Percentiles rank a stretch among this genome's conserved stretches.
phyloP scores from a whole-genome alignment of 2,797 vertebrate genomes.

The Protonibea diacanthus region DNA sequence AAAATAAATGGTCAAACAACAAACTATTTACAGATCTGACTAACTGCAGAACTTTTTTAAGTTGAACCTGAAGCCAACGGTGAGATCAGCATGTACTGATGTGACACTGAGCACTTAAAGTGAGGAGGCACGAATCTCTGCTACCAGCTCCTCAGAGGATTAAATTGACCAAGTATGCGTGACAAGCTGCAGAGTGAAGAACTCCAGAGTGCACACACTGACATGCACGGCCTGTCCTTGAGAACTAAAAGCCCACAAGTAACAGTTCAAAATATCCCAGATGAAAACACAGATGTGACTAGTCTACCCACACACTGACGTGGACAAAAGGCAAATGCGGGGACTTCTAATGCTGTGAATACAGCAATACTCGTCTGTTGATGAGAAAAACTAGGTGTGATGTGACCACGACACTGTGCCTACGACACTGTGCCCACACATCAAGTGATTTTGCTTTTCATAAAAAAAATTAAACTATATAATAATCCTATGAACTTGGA shows the following conservation, averaged over 20 bases:
- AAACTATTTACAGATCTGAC: constrained; percentile 6
- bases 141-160: constrained; percentile 70
- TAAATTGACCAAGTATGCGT: constrained; percentile 73
- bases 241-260: constrained; percentile 75
- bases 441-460: neutral
- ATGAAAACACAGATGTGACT: constrained; percentile 63
- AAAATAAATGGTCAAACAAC: neutral
- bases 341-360: constrained; percentile 25
- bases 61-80: constrained; percentile 47
- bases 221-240: constrained; percentile 74
- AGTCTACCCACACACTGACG: constrained; percentile 49
- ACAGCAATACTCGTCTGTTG: neutral
- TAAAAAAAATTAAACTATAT: neutral
- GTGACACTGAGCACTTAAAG: constrained; percentile 72
- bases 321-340: constrained; percentile 29
- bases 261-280: constrained; percentile 69
- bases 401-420: too few relatives aligned
- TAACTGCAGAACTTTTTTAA: constrained; percentile 35
- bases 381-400: neutral
- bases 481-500: neutral
- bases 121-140: constrained; percentile 69
- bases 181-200: constrained; percentile 71
- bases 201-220: constrained; percentile 67
- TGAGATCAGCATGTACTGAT: constrained; percentile 61
- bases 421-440: neutral